These are phyloP conservation scores for Lasius platythorax DNA, from an alignment of 2,888 invertebrate species.

Conservation along the genomic window DNA sequence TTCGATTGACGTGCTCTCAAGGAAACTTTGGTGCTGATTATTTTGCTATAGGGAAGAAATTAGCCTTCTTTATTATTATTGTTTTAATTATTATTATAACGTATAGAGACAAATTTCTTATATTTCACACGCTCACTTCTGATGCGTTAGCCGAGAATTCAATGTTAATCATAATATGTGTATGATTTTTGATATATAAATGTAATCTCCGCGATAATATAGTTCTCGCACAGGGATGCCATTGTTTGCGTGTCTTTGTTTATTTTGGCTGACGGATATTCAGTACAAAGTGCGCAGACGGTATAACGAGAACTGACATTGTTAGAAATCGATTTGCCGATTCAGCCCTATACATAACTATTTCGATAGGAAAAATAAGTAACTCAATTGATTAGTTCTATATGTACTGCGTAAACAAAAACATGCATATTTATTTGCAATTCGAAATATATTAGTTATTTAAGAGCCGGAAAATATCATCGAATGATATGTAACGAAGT, in stretches of 20 bases:
- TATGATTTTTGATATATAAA: conserved; percentile 24
- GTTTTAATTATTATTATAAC: conserved; percentile 61
- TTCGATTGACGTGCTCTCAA: conserved; percentile 55
- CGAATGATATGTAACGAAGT: conserved; percentile 64
- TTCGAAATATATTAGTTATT: conserved; percentile 65
- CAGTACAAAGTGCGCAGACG: background rate
- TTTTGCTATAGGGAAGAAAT: conserved; percentile 52
- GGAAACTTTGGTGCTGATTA: conserved; percentile 61
- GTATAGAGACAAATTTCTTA: conserved; percentile 52
- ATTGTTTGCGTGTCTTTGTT: background rate
- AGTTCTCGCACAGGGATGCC: background rate
- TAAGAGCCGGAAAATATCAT: conserved; percentile 67
- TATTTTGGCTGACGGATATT: background rate
- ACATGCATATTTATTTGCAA: conserved; percentile 64
- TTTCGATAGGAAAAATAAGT: conserved; percentile 11
- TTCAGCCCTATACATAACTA: conserved; percentile 4
- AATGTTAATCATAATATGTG: conserved; percentile 2
- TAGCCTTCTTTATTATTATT: conserved; percentile 61
- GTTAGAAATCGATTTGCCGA: background rate
- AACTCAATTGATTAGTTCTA: conserved; percentile 1
- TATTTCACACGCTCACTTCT: conserved; percentile 45
- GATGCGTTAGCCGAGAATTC: conserved; percentile 16
- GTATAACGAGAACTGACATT: conserved; percentile 11
- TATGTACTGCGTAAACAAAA: conserved; percentile 34
- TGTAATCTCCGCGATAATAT: background rate